phyloP scores from a whole-genome alignment of 2,888 invertebrate species.

The Nudaria mundana region DNA sequence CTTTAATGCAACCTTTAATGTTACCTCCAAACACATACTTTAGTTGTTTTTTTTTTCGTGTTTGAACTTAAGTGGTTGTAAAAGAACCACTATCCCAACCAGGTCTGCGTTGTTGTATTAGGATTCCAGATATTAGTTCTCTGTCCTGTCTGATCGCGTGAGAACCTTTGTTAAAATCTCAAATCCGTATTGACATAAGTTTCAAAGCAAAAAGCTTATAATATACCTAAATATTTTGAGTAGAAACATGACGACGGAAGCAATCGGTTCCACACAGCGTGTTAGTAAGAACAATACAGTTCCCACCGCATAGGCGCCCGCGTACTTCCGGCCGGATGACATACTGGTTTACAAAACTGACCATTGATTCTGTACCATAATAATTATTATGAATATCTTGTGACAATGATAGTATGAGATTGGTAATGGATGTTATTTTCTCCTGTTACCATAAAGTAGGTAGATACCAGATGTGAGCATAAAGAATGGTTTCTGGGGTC shows the following conservation, averaged over 20 bases:
- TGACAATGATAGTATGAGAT: slow-evolving; percentile 13
- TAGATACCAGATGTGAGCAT: too few species aligned
- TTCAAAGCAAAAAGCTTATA: slow-evolving; percentile 14
- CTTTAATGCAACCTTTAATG: too few species aligned
- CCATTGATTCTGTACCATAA: slow-evolving; percentile 24
- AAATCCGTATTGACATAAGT: neutral
- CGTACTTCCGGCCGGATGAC: slow-evolving; percentile 25
- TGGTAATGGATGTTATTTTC: neutral
- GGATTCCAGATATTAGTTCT: too few species aligned
- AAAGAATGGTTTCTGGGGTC: too few species aligned
- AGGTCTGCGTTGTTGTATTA: too few species aligned
- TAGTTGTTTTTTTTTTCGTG: too few species aligned
- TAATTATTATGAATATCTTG: slow-evolving; percentile 33
- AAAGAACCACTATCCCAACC: too few species aligned
- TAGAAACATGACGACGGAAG: slow-evolving; percentile 41
- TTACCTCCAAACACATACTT: too few species aligned
- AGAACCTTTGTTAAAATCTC: neutral
- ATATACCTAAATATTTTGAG: too few species aligned
- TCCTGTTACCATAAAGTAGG: too few species aligned
- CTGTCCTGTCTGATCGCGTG: too few species aligned
- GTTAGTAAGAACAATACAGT: slow-evolving; percentile 48
- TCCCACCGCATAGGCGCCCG: slow-evolving; percentile 41
- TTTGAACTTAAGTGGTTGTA: too few species aligned
- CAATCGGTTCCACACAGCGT: slow-evolving; percentile 39
- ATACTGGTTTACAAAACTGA: slow-evolving; percentile 21